A percentile compares a stretch with the other conserved stretches of the same genome.
phyloP scores from a whole-genome alignment of 2,113 vertebrate genomes.

The Eretmochelys imbricata region DNA sequence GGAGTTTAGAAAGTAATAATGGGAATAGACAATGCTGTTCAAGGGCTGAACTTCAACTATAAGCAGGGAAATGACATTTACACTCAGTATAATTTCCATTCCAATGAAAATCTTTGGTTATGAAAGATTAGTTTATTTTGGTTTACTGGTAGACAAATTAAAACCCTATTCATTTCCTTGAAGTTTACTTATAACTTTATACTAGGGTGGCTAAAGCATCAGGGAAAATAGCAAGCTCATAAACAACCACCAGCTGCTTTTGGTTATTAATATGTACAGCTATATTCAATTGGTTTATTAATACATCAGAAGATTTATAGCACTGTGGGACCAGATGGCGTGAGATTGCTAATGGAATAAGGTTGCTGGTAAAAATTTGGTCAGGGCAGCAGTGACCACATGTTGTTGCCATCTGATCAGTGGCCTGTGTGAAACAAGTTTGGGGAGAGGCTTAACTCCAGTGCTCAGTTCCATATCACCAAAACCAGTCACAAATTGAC shows the following conservation, averaged over 20 bases:
- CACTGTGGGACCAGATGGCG: constrained; percentile 31
- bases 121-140: constrained; percentile 65
- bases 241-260: constrained; percentile 64
- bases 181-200: constrained; percentile 25
- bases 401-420: neutral
- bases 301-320: constrained; percentile 61
- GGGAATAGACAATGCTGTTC: constrained; percentile 50
- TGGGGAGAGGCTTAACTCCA: fast-evolving
- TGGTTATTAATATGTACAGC: constrained; percentile 56
- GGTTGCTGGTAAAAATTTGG: neutral
- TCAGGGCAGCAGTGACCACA: neutral
- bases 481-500: neutral
- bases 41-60: constrained; percentile 57
- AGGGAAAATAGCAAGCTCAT: constrained; percentile 29
- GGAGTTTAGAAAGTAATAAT: constrained; percentile 42
- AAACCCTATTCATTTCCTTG: constrained; percentile 30
- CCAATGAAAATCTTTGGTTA: constrained; percentile 58
- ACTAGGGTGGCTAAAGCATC: neutral
- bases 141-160: constrained; percentile 6
- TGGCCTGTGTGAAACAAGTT: neutral
- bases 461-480: fast-evolving
- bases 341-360: neutral
- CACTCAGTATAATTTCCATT: constrained; percentile 57
- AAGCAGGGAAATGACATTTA: constrained; percentile 67
- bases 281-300: constrained; percentile 65